Percentiles rank a stretch among this genome's conserved stretches.
phyloP scores from a whole-genome alignment of 2,797 vertebrate species.

The Melopsittacus undulatus region DNA sequence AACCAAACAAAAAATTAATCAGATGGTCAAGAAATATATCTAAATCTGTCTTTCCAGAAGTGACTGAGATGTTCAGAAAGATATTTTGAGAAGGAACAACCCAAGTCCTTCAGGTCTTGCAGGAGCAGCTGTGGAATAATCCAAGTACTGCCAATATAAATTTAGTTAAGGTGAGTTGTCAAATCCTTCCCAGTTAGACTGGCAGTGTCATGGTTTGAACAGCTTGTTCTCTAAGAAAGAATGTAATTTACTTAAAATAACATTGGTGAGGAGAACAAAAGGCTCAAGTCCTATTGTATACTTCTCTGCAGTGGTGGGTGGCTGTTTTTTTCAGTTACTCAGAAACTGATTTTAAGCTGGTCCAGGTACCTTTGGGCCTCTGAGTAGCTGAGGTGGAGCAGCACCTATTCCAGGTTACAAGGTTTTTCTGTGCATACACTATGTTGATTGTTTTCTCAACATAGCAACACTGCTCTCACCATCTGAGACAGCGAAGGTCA shows the following conservation, averaged over 20 bases:
- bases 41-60: not conserved
- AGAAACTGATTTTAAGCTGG: not conserved
- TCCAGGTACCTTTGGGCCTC: not conserved
- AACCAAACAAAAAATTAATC: not conserved
- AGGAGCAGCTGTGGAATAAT: not conserved
- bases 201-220: not conserved
- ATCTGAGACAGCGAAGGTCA: not conserved
- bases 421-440: not conserved
- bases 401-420: not conserved
- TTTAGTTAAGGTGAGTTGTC: not conserved
- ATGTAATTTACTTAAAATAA: not conserved
- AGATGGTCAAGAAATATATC: not conserved
- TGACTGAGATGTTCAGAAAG: not conserved
- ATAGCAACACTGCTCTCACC: not conserved
- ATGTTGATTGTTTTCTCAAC: not conserved
- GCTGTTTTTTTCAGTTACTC: not conserved
- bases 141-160: not conserved
- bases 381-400: not conserved
- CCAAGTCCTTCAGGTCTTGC: not conserved
- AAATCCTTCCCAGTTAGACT: not conserved
- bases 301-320: not conserved
- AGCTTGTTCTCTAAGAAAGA: not conserved
- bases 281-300: not conserved
- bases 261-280: not conserved
- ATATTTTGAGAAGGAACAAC: not conserved